Evolutionary conservation across 2,888 invertebrate species (phyloP).

Genomic region (Amphipyra tragopoginis): DNA sequence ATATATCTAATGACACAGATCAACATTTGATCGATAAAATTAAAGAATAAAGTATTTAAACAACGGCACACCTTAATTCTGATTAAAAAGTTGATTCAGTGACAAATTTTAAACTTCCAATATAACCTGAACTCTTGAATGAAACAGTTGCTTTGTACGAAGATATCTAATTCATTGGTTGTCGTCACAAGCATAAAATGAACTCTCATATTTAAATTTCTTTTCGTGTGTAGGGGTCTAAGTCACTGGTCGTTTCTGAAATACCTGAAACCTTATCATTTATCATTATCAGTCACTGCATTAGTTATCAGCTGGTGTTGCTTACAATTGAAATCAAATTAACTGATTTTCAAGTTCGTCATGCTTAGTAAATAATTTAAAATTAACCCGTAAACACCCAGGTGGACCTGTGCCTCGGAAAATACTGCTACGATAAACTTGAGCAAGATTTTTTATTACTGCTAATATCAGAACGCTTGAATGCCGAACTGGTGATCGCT

Average conservation of each 20-base stretch:
- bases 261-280: slow-evolving; percentile 49
- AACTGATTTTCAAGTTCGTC: not conserved
- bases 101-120: not conserved
- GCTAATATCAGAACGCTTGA: too few species aligned
- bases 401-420: too few species aligned
- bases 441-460: too few species aligned
- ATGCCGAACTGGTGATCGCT: too few species aligned
- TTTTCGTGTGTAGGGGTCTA: slow-evolving; percentile 20
- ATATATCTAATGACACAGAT: too few species aligned
- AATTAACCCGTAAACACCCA: too few species aligned
- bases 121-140: slow-evolving; percentile 1
- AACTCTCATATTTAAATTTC: slow-evolving; percentile 10
- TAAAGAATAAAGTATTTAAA: slow-evolving; percentile 12
- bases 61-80: slow-evolving; percentile 42
- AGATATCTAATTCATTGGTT: slow-evolving; percentile 15
- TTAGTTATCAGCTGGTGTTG: slow-evolving; percentile 52
- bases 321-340: slow-evolving; percentile 22
- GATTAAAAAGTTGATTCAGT: slow-evolving; percentile 26
- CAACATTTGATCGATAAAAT: slow-evolving; percentile 1
- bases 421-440: too few species aligned
- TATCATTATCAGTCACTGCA: slow-evolving; percentile 53
- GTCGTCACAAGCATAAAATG: slow-evolving; percentile 3
- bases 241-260: slow-evolving; percentile 14
- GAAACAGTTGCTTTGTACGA: not conserved
- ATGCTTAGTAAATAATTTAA: not conserved